phyloP scores from a whole-genome alignment of 2,113 vertebrate genomes.

The Hippocampus comes region DNA sequence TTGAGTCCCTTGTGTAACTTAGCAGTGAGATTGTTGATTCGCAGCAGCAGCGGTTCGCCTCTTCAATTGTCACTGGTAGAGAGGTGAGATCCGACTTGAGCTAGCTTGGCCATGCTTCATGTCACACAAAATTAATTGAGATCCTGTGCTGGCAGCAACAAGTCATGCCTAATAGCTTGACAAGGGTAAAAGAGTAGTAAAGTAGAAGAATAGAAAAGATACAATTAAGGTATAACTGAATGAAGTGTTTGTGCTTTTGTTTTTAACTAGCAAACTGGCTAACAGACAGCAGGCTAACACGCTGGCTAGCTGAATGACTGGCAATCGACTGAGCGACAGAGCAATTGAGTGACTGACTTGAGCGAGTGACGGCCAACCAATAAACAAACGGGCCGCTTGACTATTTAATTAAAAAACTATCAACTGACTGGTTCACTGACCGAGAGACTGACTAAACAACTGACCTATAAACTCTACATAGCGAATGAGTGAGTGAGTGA shows the following conservation, averaged over 20 bases:
- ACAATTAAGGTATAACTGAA: too few relatives aligned
- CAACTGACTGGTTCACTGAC: too few relatives aligned
- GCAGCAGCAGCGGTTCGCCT: neutral
- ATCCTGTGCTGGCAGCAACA: neutral
- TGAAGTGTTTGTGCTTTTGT: too few relatives aligned
- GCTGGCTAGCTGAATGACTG: too few relatives aligned
- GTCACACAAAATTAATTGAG: neutral
- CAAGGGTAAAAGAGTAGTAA: neutral
- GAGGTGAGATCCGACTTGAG: neutral
- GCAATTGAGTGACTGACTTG: too few relatives aligned
- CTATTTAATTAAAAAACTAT: too few relatives aligned
- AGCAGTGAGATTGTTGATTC: neutral
- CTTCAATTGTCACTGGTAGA: neutral
- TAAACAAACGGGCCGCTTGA: too few relatives aligned
- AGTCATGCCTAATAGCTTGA: neutral
- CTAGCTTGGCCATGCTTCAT: neutral
- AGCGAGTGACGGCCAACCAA: too few relatives aligned
- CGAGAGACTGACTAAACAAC: neutral
- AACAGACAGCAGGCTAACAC: too few relatives aligned
- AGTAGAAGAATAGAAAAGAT: neutral
- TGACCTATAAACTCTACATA: neutral
- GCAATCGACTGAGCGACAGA: neutral
- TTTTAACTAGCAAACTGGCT: too few relatives aligned
- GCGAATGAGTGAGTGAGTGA: neutral
- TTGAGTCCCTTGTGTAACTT: constrained; percentile 38